Evolutionary conservation across 2,113 vertebrate species (phyloP).

Genomic region (Sinocyclocheilus grahami): DNA sequence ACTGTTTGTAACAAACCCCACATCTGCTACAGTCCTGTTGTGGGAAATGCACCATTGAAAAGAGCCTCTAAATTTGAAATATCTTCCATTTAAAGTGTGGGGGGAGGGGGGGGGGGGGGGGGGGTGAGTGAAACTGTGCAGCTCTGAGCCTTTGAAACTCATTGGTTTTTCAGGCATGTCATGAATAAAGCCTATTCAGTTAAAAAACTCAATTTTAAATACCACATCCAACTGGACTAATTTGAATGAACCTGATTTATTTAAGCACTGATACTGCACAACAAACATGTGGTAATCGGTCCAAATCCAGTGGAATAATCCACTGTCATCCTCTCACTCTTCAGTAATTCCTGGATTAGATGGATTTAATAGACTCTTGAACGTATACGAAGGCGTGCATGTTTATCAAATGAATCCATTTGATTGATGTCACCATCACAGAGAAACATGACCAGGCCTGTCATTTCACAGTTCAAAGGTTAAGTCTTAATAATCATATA

Average conservation of each 20-base stretch:
- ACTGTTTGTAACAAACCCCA: slow-evolving; percentile 15
- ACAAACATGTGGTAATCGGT: slow-evolving; percentile 40
- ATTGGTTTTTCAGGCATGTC: neutral
- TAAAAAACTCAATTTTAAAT: too few species aligned
- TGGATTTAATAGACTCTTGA: slow-evolving; percentile 76
- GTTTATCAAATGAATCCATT: slow-evolving; percentile 49
- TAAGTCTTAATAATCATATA: slow-evolving; percentile 91
- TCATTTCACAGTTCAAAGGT: slow-evolving; percentile 78
- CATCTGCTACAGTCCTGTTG: neutral
- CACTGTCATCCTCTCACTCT: slow-evolving; percentile 73
- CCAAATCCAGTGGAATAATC: slow-evolving; percentile 59
- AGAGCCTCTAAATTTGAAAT: neutral
- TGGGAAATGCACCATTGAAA: neutral
- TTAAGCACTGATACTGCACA: slow-evolving; percentile 3
- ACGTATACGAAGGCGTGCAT: slow-evolving; percentile 47
- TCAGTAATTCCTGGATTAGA: slow-evolving; percentile 77
- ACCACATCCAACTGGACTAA: neutral
- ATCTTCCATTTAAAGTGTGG: neutral
- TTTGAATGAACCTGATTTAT: neutral
- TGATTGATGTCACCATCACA: slow-evolving; percentile 52
- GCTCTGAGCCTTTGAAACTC: neutral
- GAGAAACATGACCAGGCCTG: slow-evolving; percentile 68
- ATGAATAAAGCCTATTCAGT: too few species aligned
- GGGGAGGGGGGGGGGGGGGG: too few species aligned
- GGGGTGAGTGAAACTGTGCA: neutral